Evolutionary conservation across 1,140 invertebrate genomes (phyloP).

Genomic region (Drosophila repleta): DNA sequence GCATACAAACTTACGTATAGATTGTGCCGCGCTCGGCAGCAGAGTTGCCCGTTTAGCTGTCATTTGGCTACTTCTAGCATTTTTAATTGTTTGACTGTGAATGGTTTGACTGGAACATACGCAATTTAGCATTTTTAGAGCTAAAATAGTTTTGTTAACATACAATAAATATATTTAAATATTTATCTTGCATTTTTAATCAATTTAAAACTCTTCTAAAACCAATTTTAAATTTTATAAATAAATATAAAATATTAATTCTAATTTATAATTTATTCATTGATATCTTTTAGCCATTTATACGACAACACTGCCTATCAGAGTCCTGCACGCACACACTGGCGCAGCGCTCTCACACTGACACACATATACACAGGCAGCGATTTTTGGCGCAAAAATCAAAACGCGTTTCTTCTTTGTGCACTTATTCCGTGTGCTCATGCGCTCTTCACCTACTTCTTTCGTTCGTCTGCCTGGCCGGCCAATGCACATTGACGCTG

Average conservation of each 20-base stretch:
- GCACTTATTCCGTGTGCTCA: conserved; percentile 50
- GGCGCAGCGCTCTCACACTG: conserved; percentile 12
- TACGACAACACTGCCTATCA: conserved; percentile 31
- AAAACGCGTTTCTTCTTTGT: conserved; percentile 57
- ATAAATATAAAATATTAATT: too few relatives aligned
- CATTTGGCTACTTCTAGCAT: conserved; percentile 1
- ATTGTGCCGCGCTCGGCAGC: conserved; percentile 17
- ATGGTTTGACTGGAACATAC: too few relatives aligned
- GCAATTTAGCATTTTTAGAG: too few relatives aligned
- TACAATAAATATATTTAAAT: too few relatives aligned
- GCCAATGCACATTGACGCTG: conserved; percentile 33
- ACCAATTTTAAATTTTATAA: too few relatives aligned
- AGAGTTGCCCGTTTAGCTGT: not conserved
- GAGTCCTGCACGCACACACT: conserved; percentile 60
- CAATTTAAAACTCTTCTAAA: too few relatives aligned
- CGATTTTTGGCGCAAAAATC: conserved; percentile 73
- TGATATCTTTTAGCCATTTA: not conserved
- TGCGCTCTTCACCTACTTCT: conserved; percentile 76
- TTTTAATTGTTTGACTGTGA: not conserved
- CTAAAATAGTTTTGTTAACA: too few relatives aligned
- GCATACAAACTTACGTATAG: conserved; percentile 3
- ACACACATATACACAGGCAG: conserved; percentile 36
- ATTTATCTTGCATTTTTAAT: too few relatives aligned
- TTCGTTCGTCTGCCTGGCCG: conserved; percentile 30
- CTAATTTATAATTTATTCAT: too few relatives aligned